Evolutionary conservation across 2,113 vertebrate genomes (phyloP).

Genomic region (Myiagra hebetior): DNA sequence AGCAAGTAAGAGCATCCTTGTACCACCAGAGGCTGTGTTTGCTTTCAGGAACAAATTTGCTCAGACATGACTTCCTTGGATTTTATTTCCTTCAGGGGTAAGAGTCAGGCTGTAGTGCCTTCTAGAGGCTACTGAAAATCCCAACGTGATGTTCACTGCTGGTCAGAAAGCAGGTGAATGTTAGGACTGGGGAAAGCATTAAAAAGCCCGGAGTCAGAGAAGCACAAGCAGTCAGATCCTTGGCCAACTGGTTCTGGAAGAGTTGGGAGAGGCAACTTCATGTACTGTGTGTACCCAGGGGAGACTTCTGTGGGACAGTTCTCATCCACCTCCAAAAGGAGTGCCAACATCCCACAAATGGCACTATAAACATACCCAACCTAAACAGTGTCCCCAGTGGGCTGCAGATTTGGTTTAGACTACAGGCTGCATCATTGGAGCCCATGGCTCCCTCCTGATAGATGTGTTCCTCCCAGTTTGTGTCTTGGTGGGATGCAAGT

Average conservation of each 20-base stretch:
- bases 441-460: background rate
- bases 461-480: background rate
- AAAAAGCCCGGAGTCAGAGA: background rate
- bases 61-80: background rate
- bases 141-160: accelerated
- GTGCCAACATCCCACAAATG: background rate
- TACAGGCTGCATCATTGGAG: background rate
- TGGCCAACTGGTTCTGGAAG: background rate
- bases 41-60: background rate
- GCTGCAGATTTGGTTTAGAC: background rate
- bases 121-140: background rate
- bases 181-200: background rate
- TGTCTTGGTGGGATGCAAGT: background rate
- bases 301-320: background rate
- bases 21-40: background rate
- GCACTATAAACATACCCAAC: background rate
- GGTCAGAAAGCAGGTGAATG: background rate
- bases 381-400: accelerated
- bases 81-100: background rate
- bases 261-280: background rate
- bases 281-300: background rate
- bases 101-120: background rate
- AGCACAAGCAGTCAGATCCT: background rate
- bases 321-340: background rate
- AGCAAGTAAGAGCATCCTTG: background rate